A percentile compares a stretch with the other conserved stretches of the same genome.
These are phyloP conservation scores for Prionace glauca DNA, from an alignment of 2,797 vertebrate species.

Conservation along the genomic window DNA sequence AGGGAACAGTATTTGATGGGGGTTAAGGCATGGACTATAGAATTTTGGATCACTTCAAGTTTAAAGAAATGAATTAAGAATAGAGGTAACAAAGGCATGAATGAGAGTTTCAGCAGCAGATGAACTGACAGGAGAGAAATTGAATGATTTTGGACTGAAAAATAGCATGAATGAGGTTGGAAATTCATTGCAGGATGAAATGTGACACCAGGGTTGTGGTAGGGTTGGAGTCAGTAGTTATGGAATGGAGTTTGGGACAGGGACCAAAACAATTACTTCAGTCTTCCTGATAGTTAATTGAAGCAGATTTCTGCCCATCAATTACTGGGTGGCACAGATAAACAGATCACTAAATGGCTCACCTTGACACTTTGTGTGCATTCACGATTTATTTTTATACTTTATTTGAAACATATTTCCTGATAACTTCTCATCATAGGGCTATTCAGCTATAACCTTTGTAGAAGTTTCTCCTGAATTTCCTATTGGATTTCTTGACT, in stretches of 20 bases:
- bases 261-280: neutral
- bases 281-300: neutral
- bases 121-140: neutral
- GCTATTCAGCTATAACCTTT: neutral
- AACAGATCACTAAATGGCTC: neutral
- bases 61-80: neutral
- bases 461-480: neutral
- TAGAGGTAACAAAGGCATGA: neutral
- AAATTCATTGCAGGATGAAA: neutral
- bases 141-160: neutral
- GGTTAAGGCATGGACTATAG: neutral
- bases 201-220: neutral
- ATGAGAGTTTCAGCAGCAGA: neutral
- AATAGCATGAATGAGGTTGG: too few species aligned
- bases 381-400: neutral
- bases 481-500: too few species aligned
- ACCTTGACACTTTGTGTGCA: neutral
- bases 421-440: neutral
- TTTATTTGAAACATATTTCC: neutral
- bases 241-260: neutral
- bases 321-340: neutral
- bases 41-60: neutral
- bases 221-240: neutral
- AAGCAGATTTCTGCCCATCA: neutral
- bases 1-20: neutral